These are phyloP conservation scores for Diplodus sargus DNA, from an alignment of 2,797 vertebrate genomes.

Conservation along the genomic window DNA sequence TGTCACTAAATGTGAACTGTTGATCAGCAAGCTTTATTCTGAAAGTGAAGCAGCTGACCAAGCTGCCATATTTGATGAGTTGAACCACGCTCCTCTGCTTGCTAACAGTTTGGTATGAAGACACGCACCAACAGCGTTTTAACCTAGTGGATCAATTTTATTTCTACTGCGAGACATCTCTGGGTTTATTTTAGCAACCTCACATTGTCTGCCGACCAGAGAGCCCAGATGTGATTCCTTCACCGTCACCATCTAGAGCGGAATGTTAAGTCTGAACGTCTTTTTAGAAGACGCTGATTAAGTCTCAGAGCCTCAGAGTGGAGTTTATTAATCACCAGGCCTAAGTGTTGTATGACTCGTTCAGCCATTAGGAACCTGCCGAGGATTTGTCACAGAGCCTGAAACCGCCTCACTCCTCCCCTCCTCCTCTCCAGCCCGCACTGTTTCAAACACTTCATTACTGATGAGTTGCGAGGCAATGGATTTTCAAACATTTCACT, in stretches of 20 bases:
- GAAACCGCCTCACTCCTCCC: conserved; percentile 24
- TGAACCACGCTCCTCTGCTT: too few species aligned
- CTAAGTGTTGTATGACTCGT: conserved; percentile 59
- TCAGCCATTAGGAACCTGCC: conserved; percentile 48
- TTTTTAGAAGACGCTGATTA: conserved; percentile 35
- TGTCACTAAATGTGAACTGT: too few species aligned
- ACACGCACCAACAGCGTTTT: not conserved
- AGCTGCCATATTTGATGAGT: too few species aligned
- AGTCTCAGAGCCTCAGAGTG: conserved; percentile 1
- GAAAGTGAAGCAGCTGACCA: too few species aligned
- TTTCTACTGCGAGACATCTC: not conserved
- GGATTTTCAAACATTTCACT: conserved; percentile 76
- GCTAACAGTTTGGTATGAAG: too few species aligned
- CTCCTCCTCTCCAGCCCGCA: conserved; percentile 18
- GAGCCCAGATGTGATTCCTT: conserved; percentile 56
- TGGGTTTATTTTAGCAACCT: not conserved
- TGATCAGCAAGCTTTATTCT: too few species aligned
- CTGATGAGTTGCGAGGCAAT: conserved; percentile 79
- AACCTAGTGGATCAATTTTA: not conserved
- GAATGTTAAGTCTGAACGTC: conserved; percentile 19
- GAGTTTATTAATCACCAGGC: conserved; percentile 50
- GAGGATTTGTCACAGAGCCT: conserved; percentile 57
- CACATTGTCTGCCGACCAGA: not conserved
- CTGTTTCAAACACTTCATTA: conserved; percentile 80
- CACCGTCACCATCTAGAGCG: conserved; percentile 24